Conservation (phyloP, 1,140 invertebrate genomes). For the Macrobrachium nipponense region DNA sequence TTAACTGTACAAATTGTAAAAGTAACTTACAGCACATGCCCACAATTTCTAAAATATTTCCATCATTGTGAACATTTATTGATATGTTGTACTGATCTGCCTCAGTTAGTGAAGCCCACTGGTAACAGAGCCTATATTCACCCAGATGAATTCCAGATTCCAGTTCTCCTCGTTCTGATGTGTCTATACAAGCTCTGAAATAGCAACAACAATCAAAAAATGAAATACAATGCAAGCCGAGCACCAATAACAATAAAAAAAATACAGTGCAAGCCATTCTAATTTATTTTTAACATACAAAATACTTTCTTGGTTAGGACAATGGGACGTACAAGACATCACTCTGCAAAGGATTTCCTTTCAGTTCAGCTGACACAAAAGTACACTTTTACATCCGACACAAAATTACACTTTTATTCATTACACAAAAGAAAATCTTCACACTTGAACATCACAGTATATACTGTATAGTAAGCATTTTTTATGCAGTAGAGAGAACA, state of each 20-base stretch:
- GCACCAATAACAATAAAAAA: background rate
- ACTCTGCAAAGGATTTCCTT: no score
- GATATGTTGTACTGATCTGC: constrained; percentile 88
- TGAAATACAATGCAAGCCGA: no score
- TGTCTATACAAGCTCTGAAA: constrained; percentile 49
- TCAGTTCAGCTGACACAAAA: no score
- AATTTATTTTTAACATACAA: no score
- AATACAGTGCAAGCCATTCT: no score
- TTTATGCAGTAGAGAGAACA: no score
- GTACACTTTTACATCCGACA: no score
- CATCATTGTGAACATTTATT: constrained; percentile 93
- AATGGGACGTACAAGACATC: background rate
- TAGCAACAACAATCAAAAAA: background rate
- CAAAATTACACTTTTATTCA: no score
- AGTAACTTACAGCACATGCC: constrained; percentile 88
- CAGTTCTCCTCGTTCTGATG: constrained; percentile 81
- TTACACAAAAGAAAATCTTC: no score
- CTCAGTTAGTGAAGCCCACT: constrained; percentile 82
- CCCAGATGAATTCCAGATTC: constrained; percentile 81
- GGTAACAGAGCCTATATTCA: constrained; percentile 85
- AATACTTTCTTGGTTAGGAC: background rate
- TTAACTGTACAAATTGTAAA: background rate
- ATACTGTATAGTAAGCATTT: no score
- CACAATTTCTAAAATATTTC: constrained; percentile 92
- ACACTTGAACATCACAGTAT: no score